Evolutionary conservation across 2,888 invertebrate genomes (phyloP).

Genomic region (Sturmia bella): DNA sequence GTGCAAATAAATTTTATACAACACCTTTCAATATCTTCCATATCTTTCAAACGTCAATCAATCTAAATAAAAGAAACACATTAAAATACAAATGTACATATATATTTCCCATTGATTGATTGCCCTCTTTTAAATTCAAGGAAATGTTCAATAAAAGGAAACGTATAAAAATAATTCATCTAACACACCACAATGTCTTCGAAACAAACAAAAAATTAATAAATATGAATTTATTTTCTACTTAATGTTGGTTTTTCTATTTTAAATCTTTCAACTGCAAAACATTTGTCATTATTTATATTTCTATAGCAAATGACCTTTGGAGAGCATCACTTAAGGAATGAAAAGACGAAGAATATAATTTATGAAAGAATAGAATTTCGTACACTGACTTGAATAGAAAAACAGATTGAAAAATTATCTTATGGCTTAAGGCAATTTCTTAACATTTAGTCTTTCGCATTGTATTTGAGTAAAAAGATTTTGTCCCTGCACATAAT

Average conservation of each 20-base stretch:
- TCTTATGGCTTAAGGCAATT: slow-evolving; percentile 56
- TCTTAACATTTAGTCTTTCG: slow-evolving; percentile 34
- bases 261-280: slow-evolving; percentile 43
- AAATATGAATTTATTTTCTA: slow-evolving; percentile 26
- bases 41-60: no score
- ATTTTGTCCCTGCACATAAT: slow-evolving; percentile 17
- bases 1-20: no score
- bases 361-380: not conserved
- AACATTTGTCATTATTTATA: slow-evolving; percentile 41
- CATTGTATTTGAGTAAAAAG: slow-evolving; percentile 5
- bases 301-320: slow-evolving; percentile 60
- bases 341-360: slow-evolving; percentile 32
- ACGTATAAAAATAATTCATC: no score
- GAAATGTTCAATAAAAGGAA: no score
- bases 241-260: slow-evolving; percentile 6
- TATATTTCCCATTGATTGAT: no score
- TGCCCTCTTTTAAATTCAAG: no score
- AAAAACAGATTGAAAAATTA: slow-evolving; percentile 46
- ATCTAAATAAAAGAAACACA: no score
- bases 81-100: no score
- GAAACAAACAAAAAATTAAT: not conserved
- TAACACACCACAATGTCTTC: no score
- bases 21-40: no score
- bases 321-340: slow-evolving; percentile 44
- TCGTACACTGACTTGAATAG: slow-evolving; percentile 17